Evolutionary conservation across 1,140 invertebrate genomes (phyloP), one percentile per base, ranked within the genome.

Genomic region (Stegodyphus dumicola): DNA sequence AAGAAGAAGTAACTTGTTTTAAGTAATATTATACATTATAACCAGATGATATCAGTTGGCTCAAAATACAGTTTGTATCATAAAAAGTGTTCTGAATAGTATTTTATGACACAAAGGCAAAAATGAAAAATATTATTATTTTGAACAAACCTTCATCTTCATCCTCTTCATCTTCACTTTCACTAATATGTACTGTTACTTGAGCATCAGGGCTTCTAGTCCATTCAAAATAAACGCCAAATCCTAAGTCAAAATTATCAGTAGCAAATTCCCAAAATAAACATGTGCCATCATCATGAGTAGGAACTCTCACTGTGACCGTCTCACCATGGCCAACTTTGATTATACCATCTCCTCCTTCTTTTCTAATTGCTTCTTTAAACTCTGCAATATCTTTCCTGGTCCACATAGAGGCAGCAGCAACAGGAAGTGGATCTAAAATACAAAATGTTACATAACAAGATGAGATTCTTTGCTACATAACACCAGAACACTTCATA

Each of bases 191-290:
- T 93, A 52, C 96, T 94, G 18, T 97, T 94, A 90, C 96, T 95
- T 91, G 74, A 88, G 94, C 95, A 51, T 95, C 94, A 33, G 93
- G 93, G 13, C 95, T 95, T 89, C 96, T 96, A 6, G 94, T 96
- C 97, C 98, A 99, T 91, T 99, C 98, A 91, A 99, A 99, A 90
- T 96, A 99, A 67, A 99, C 94, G 7, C 98, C 99, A 92, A 99
- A 99, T 73, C 98, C 98, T 89, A 99, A 97, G 90, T 99, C 99
- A 90, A 99, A 99, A 89, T 94, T 94, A 90, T 99, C 99, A 0
- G 98, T 99, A 9, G 98, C 97, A 91, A 99, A 99, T 92, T 99
- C 99, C 98, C 98, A 99, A 90, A 98, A 99, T n/a, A 99, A 91
- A 89, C 96, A 96, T 1, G 95, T 94, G 0, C 98, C 98, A 89